phyloP scores from a whole-genome alignment of 2,888 invertebrate genomes.

The Epirrhoe alternata region DNA sequence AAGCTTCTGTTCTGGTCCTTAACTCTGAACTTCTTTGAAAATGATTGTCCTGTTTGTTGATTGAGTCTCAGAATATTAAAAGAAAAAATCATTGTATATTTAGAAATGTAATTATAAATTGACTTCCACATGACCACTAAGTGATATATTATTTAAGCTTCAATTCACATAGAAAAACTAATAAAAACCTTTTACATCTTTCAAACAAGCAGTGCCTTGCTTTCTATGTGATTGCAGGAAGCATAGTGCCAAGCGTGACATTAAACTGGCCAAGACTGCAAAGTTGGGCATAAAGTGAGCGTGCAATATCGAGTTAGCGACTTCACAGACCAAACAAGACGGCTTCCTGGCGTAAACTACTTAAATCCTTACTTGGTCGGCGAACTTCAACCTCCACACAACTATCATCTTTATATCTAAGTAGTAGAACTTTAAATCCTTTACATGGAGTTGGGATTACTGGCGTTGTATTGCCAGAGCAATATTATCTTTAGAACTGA shows the following conservation, averaged over 20 bases:
- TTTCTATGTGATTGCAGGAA: slow-evolving; percentile 26
- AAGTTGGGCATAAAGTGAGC: slow-evolving; percentile 69
- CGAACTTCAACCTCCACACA: slow-evolving; percentile 51
- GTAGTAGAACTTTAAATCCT: slow-evolving; percentile 37
- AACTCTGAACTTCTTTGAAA: background rate
- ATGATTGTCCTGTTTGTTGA: too few species aligned
- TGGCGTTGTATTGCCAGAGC: slow-evolving; percentile 3
- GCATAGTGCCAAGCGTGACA: slow-evolving; percentile 64
- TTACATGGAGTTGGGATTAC: slow-evolving; percentile 23
- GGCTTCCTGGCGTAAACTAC: slow-evolving; percentile 73
- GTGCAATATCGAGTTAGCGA: slow-evolving; percentile 80
- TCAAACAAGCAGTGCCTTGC: background rate
- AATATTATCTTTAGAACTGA: slow-evolving; percentile 45
- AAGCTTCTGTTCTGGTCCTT: too few species aligned
- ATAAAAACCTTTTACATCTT: background rate
- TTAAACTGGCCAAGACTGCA: slow-evolving; percentile 61
- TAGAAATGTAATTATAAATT: too few species aligned
- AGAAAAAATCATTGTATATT: too few species aligned
- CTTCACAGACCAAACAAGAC: slow-evolving; percentile 72
- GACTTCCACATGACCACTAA: too few species aligned
- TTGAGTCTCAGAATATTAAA: too few species aligned
- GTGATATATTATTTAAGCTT: too few species aligned
- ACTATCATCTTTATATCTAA: slow-evolving; percentile 47
- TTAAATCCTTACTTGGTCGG: slow-evolving; percentile 74
- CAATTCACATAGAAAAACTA: too few species aligned